A percentile compares a stretch with the other conserved stretches of the same genome.
Conservation (phyloP, 2,113 vertebrate species). For the Labeo rohita region DNA sequence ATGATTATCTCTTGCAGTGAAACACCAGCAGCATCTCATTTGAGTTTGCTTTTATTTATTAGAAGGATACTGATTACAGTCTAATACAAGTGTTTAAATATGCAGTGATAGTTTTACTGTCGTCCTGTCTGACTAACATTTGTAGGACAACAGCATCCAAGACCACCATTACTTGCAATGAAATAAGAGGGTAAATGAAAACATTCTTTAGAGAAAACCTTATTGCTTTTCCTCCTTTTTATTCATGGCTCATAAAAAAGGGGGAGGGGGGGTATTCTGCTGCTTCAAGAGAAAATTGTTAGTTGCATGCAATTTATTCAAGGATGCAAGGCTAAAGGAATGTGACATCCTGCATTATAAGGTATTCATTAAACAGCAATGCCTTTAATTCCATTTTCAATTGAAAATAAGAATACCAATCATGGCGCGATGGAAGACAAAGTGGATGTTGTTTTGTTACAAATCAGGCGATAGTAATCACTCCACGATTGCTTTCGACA, state of each 20-base stretch:
- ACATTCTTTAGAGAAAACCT: constrained; percentile 54
- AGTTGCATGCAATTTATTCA: constrained; percentile 79
- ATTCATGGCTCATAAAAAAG: constrained; percentile 58
- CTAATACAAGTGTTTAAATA: constrained; percentile 51
- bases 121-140: constrained; percentile 66
- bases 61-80: constrained; percentile 61
- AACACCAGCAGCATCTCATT: constrained; percentile 58
- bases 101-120: constrained; percentile 55
- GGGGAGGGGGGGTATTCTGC: background rate
- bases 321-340: constrained; percentile 72
- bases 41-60: constrained; percentile 42
- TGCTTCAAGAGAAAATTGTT: constrained; percentile 52
- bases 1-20: constrained; percentile 50
- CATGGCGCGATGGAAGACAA: constrained; percentile 59
- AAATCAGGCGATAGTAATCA: constrained; percentile 73
- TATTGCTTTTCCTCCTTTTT: constrained; percentile 71
- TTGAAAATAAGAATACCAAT: constrained; percentile 74
- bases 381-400: constrained; percentile 79
- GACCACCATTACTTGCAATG: constrained; percentile 62
- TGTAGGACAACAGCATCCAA: constrained; percentile 65
- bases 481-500: constrained; percentile 76
- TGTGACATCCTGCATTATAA: constrained; percentile 77
- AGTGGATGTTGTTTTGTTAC: constrained; percentile 71
- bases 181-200: constrained; percentile 74
- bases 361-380: constrained; percentile 81